Evolutionary conservation across 2,888 invertebrate genomes (phyloP).

Genomic region (Caenorhabditis becei): DNA sequence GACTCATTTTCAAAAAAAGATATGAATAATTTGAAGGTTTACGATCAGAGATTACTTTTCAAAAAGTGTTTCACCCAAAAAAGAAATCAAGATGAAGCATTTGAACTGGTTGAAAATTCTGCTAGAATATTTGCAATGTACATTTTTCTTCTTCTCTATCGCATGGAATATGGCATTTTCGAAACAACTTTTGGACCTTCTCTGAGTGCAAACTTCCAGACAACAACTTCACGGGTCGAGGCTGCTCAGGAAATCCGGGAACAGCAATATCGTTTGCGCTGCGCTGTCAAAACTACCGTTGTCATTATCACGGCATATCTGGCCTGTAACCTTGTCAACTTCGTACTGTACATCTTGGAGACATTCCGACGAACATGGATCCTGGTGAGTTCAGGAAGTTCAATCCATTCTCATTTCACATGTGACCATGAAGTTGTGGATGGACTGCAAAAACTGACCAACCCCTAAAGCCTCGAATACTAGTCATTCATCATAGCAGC

Average conservation of each 20-base stretch:
- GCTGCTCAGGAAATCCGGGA: constrained; percentile 66
- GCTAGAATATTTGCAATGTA: neutral
- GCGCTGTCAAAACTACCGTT: constrained; percentile 71
- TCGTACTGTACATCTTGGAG: constrained; percentile 70
- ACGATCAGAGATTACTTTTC: neutral
- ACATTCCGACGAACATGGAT: constrained; percentile 60
- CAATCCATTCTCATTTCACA: neutral
- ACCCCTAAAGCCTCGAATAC: constrained; percentile 15
- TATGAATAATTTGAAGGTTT: too few species aligned
- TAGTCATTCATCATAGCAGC: constrained; percentile 51
- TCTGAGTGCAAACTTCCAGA: constrained; percentile 27
- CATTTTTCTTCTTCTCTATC: constrained; percentile 2
- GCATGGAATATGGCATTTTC: neutral
- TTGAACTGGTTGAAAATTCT: neutral
- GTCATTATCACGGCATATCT: constrained; percentile 74
- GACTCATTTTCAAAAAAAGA: too few species aligned
- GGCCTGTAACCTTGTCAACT: constrained; percentile 72
- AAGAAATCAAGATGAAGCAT: neutral
- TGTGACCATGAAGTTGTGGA: neutral
- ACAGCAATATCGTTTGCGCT: constrained; percentile 64
- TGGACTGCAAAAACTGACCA: constrained; percentile 41
- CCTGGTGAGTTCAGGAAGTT: constrained; percentile 39
- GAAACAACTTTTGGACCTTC: neutral
- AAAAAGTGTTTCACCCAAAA: neutral
- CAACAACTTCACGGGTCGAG: constrained; percentile 43